Evolutionary conservation across 2,113 vertebrate genomes (phyloP).

Genomic region (Nothobranchius kuhntae): DNA sequence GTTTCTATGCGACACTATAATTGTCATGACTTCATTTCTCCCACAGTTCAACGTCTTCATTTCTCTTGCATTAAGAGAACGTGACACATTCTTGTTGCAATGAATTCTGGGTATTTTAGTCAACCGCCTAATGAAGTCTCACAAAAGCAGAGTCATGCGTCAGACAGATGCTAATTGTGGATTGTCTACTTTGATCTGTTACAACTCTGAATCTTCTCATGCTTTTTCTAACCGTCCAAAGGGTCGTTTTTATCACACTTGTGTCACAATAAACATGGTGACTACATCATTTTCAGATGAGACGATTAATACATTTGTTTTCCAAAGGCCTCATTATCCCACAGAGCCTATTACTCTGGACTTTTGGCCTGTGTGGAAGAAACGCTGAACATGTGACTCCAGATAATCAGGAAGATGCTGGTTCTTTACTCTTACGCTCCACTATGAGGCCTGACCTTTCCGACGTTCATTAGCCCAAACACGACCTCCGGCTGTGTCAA

Average conservation of each 20-base stretch:
- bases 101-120: background rate
- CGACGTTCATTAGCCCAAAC: slow-evolving; percentile 43
- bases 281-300: background rate
- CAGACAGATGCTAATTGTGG: background rate
- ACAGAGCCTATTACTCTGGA: slow-evolving; percentile 21
- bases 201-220: background rate
- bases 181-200: background rate
- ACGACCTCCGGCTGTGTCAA: slow-evolving; percentile 35
- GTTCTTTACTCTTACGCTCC: slow-evolving; percentile 20
- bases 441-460: slow-evolving; percentile 57
- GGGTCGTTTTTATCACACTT: background rate
- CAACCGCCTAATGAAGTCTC: background rate
- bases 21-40: background rate
- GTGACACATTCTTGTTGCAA: background rate
- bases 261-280: background rate
- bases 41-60: background rate
- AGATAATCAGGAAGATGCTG: slow-evolving; percentile 47
- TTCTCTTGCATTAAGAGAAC: background rate
- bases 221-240: no score
- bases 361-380: slow-evolving; percentile 14
- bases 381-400: slow-evolving; percentile 29
- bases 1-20: no score
- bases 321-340: slow-evolving; percentile 27
- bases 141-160: background rate
- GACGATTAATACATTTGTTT: background rate